Evolutionary conservation across 2,797 vertebrate species (phyloP).

Genomic region (Gobio occitaniae): DNA sequence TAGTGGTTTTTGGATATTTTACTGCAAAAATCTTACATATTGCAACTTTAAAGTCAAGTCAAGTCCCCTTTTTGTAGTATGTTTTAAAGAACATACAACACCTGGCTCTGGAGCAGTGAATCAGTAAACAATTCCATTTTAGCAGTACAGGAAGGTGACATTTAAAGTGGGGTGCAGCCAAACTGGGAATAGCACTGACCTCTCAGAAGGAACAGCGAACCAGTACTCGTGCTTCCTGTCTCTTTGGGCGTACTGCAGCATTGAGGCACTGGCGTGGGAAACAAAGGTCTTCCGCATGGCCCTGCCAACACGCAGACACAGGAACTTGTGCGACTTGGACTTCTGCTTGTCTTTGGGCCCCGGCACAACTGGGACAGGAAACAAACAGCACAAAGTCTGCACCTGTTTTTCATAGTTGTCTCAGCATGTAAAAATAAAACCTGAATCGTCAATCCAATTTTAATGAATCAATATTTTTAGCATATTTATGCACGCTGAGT

Average conservation of each 20-base stretch:
- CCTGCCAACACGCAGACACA: conserved; percentile 94
- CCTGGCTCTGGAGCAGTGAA: background rate
- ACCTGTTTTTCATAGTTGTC: conserved; percentile 14
- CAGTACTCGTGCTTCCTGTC: conserved; percentile 98
- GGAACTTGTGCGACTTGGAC: conserved; percentile 85
- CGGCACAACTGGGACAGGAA: conserved; percentile 58
- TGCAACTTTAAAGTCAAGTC: no score
- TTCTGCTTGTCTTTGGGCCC: conserved; percentile 81
- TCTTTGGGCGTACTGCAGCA: conserved; percentile 98
- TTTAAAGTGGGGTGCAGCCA: background rate
- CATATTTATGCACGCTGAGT: background rate
- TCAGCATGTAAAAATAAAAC: background rate
- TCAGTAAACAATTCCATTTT: conserved; percentile 3
- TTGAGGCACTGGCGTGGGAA: conserved; percentile 94
- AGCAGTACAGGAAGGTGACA: background rate
- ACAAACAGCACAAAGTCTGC: conserved; percentile 35
- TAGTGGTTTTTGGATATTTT: no score
- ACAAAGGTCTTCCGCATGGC: conserved; percentile 99
- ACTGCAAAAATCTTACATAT: no score
- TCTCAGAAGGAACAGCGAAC: conserved; percentile 97
- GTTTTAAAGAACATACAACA: background rate
- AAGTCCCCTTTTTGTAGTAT: background rate
- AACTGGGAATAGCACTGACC: conserved; percentile 76
- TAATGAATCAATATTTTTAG: background rate
- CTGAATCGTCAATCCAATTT: conserved; percentile 10